Evolutionary conservation across 2,888 invertebrate species (phyloP).

Genomic region (Hymenopus coronatus): DNA sequence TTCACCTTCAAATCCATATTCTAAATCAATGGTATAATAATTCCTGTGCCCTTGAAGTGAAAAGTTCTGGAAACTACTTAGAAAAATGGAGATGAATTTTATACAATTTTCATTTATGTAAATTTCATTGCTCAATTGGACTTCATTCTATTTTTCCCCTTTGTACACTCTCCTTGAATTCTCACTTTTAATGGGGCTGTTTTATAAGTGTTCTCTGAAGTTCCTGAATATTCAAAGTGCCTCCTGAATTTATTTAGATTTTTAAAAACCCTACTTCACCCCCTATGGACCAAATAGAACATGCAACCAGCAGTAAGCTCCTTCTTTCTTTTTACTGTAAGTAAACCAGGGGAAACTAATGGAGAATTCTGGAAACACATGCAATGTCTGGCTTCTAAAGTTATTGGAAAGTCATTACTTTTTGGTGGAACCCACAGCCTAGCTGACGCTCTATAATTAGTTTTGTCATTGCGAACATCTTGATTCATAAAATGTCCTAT

Average conservation of each 20-base stretch:
- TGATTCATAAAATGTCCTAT: too few relatives aligned
- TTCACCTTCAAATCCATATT: background rate
- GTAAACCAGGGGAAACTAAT: background rate
- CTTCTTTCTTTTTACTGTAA: background rate
- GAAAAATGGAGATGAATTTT: background rate
- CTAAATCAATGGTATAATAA: background rate
- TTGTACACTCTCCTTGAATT: background rate
- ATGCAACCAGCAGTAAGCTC: background rate
- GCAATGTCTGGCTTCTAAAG: too few relatives aligned
- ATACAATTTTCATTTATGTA: background rate
- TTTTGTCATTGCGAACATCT: too few relatives aligned
- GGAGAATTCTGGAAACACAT: too few relatives aligned
- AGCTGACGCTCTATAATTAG: too few relatives aligned
- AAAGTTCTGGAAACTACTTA: too few relatives aligned
- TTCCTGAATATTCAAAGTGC: background rate
- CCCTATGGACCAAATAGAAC: background rate
- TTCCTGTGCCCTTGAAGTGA: background rate
- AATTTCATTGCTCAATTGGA: background rate
- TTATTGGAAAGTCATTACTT: too few relatives aligned
- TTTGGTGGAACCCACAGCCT: too few relatives aligned
- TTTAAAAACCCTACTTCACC: too few relatives aligned
- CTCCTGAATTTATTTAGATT: background rate
- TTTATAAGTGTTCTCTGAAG: background rate
- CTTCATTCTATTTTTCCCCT: background rate
- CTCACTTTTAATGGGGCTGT: background rate